Evolutionary conservation across 1,140 invertebrate genomes (phyloP).

Genomic region (Calliphora vicina): DNA sequence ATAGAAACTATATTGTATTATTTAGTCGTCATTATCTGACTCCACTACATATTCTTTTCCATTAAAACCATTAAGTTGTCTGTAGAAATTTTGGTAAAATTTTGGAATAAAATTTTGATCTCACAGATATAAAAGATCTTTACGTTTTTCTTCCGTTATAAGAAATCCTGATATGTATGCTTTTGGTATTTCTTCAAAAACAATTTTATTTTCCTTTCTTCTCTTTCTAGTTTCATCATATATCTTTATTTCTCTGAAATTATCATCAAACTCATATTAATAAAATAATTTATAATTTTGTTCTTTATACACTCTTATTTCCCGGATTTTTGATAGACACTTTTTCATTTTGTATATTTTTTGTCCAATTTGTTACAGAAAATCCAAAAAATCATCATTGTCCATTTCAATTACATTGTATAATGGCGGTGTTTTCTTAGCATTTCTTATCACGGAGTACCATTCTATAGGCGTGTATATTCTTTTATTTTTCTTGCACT

Average conservation of each 20-base stretch:
- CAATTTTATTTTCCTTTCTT: neutral
- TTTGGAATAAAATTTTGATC: conserved; percentile 3
- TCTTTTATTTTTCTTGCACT: conserved; percentile 12
- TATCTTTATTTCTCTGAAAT: too few species aligned
- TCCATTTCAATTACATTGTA: conserved; percentile 24
- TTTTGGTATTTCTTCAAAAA: neutral
- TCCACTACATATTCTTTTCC: too few species aligned
- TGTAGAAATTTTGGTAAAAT: conserved; percentile 1
- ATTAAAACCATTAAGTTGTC: neutral
- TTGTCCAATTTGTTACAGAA: neutral
- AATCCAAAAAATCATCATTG: conserved; percentile 1
- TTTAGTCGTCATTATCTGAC: too few species aligned
- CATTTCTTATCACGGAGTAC: conserved; percentile 19
- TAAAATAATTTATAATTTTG: neutral
- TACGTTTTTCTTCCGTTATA: conserved; percentile 3
- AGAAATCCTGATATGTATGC: neutral
- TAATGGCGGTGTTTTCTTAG: neutral
- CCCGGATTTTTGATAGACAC: neutral
- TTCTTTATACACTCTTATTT: neutral
- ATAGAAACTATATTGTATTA: too few species aligned
- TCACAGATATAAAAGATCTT: neutral
- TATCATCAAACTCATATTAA: neutral
- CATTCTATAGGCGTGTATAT: neutral
- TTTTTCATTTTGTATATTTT: conserved; percentile 16
- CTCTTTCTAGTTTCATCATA: neutral